Percentiles rank a stretch among this genome's conserved stretches.
Conservation (phyloP, 1,140 invertebrate genomes). For the Heliconius congener region DNA sequence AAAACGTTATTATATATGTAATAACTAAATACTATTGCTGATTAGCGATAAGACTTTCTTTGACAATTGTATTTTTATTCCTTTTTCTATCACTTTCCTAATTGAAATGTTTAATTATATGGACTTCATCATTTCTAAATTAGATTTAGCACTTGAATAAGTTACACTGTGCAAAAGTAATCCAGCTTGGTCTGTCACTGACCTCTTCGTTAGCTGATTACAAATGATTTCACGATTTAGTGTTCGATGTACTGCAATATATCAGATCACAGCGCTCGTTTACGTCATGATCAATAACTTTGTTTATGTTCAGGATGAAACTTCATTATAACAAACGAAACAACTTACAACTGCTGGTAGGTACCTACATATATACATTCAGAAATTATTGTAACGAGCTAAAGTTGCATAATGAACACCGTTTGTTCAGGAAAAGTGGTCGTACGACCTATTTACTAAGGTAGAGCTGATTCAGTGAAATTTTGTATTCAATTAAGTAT, state of each 20-base stretch:
- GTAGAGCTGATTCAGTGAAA: constrained; percentile 3
- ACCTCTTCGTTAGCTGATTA: constrained; percentile 68
- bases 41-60: no score
- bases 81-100: no score
- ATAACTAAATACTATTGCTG: no score
- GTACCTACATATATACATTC: neutral
- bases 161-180: constrained; percentile 46
- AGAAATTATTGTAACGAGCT: constrained; percentile 37
- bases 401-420: constrained; percentile 28
- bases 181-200: constrained; percentile 54
- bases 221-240: constrained; percentile 73
- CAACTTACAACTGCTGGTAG: constrained; percentile 25
- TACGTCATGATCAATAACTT: constrained; percentile 63
- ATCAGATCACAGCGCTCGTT: constrained; percentile 54
- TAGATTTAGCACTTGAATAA: no score
- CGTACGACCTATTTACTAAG: constrained; percentile 22
- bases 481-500: constrained; percentile 14
- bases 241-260: constrained; percentile 56
- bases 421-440: constrained; percentile 29
- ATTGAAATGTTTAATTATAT: no score
- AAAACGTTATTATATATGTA: no score
- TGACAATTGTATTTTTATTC: no score
- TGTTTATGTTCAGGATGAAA: constrained; percentile 52
- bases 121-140: neutral
- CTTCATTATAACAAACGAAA: constrained; percentile 54